Base-by-base conservation (phyloP, 2,797 vertebrate species). In the Bradypodion pumilum region DNA sequence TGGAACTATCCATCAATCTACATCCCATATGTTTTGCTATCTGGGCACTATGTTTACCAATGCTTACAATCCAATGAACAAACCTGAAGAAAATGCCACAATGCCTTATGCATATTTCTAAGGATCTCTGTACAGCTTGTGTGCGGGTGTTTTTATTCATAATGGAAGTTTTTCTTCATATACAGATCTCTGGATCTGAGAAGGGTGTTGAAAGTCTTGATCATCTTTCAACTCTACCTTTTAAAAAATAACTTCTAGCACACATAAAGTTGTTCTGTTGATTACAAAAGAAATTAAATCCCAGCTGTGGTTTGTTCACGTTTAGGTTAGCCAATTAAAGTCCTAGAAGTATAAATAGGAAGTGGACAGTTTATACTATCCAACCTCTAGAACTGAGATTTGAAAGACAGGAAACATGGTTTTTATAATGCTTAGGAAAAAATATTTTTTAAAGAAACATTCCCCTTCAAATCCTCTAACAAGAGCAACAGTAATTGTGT, bases 1-100 rank as follows among this genome's bases (percentile, higher is more conserved):
- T 9, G 4, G 13, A 89, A 81, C 19, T 52, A 5, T 27, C 40
- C 62, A 84, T 0, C 0, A 0, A 81, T 42, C 25, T 69, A 32
- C 7, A 83, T 46, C 32, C 83, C 75, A 85, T 12, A 80, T 15
- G 7, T 85, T 76, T 72, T 46, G 81, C 46, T 5, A 1, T 29
- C 6, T 37, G 88, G 78, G 46, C 56, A 52, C 75, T 13, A 25
- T 29, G 63, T 85, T 80, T 5, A 1, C 59, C n/a, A 72, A n/a
- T 27, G 16, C 32, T 35, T 49, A 46, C 9, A 7, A 78, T n/a
- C 23, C 42, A 78, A 27, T 63, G 25, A 79, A 56, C 12, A 79
- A 63, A 79, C 40, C 27, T 1, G 59, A 23, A 42, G 52, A 49
- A 40, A 7, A 27, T 21, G 25, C 29, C 46, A 68, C 44, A 40